A percentile compares a stretch with the other conserved stretches of the same genome.
phyloP scores from a whole-genome alignment of 2,113 vertebrate species.

The Ammodytes marinus region DNA sequence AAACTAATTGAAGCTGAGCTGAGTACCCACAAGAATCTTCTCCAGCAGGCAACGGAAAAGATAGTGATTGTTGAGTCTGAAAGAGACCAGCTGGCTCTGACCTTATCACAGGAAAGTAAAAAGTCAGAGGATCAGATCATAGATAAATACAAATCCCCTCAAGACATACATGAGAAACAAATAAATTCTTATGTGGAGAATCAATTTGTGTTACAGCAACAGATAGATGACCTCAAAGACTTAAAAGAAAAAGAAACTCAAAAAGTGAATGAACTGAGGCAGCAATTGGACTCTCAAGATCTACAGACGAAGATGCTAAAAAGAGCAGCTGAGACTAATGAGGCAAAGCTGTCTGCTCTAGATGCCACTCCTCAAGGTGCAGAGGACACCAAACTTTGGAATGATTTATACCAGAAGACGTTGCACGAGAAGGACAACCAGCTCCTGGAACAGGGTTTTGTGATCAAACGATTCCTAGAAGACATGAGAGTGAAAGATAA shows the following conservation, averaged over 20 bases:
- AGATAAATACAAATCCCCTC: constrained; percentile 60
- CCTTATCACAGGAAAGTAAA: constrained; percentile 73
- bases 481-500: constrained; percentile 80
- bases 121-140: constrained; percentile 60
- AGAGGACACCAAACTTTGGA: constrained; percentile 83
- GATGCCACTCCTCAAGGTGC: constrained; percentile 81
- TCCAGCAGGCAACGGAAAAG: constrained; percentile 78
- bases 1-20: constrained; percentile 74
- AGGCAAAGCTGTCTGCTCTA: constrained; percentile 83
- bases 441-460: constrained; percentile 84
- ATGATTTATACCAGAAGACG: constrained; percentile 82
- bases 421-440: constrained; percentile 88
- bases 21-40: constrained; percentile 55
- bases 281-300: constrained; percentile 73
- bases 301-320: constrained; percentile 83
- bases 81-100: constrained; percentile 76
- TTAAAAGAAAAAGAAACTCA: constrained; percentile 71
- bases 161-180: constrained; percentile 71
- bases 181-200: constrained; percentile 76
- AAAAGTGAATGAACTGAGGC: constrained; percentile 73
- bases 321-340: constrained; percentile 78
- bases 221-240: constrained; percentile 65
- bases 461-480: constrained; percentile 81
- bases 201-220: constrained; percentile 76
- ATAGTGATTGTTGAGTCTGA: constrained; percentile 74